A percentile compares a stretch with the other conserved stretches of the same genome.
Evolutionary conservation across 2,797 vertebrate genomes (phyloP).

Genomic region (Hippopotamyrus pictus): DNA sequence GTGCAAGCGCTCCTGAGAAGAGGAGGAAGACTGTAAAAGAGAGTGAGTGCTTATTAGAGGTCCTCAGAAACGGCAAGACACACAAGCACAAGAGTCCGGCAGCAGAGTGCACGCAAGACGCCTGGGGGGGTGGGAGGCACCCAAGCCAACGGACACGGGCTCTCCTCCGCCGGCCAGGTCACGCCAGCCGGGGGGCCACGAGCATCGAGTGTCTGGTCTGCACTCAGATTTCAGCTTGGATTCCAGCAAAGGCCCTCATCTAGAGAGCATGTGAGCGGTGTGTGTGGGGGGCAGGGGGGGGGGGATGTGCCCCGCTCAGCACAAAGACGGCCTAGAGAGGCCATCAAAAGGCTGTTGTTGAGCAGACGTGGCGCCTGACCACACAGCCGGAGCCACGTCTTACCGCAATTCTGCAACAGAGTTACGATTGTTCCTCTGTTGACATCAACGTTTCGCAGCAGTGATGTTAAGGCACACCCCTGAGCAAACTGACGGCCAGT

Average conservation of each 20-base stretch:
- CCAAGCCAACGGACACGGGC: not conserved
- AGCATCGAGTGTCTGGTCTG: conserved; percentile 27
- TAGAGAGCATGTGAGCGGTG: not conserved
- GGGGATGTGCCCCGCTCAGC: not conserved
- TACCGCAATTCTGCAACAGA: conserved; percentile 25
- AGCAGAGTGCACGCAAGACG: not conserved
- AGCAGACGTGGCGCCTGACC: conserved; percentile 25
- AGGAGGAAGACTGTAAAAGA: conserved; percentile 78
- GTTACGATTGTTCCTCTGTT: not conserved
- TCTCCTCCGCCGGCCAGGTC: not conserved
- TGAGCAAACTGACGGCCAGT: not conserved
- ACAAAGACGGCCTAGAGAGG: conserved; percentile 36
- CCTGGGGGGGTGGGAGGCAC: not conserved
- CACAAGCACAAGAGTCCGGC: not conserved
- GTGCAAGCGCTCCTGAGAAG: conserved; percentile 93
- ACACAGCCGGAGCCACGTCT: conserved; percentile 16
- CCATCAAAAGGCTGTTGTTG: conserved; percentile 43
- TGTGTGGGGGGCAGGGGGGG: not conserved
- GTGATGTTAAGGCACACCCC: not conserved
- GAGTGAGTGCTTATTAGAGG: not conserved
- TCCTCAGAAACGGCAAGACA: not conserved
- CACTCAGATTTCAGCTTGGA: conserved; percentile 20
- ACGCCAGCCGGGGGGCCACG: too few relatives aligned
- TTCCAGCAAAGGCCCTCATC: conserved; percentile 24
- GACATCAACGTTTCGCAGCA: not conserved